Conservation (phyloP, 2,888 invertebrate species). For the Luperina nickerlii region DNA sequence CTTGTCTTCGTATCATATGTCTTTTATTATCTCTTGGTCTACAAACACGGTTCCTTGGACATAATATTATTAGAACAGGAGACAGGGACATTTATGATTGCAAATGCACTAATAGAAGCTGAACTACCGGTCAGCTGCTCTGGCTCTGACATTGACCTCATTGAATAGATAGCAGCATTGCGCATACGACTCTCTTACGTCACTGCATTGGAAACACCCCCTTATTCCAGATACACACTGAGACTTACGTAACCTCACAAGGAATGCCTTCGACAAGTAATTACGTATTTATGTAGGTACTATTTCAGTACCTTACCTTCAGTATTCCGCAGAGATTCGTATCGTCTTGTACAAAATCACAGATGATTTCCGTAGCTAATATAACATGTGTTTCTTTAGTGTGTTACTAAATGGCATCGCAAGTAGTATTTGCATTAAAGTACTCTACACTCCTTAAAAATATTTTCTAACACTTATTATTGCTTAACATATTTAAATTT, state of each 20-base stretch:
- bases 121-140: constrained; percentile 78
- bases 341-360: constrained; percentile 4
- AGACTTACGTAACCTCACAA: constrained; percentile 34
- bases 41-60: constrained; percentile 38
- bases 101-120: constrained; percentile 73
- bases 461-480: background rate
- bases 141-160: constrained; percentile 85
- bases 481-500: constrained; percentile 16
- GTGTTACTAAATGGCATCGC: background rate
- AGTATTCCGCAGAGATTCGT: constrained; percentile 1
- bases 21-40: constrained; percentile 21
- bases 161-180: constrained; percentile 80
- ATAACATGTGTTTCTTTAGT: background rate
- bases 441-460: background rate
- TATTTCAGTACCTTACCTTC: constrained; percentile 7
- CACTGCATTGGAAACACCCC: constrained; percentile 66
- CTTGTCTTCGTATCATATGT: constrained; percentile 1
- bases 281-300: background rate
- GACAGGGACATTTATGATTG: constrained; percentile 59
- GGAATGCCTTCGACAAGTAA: constrained; percentile 33
- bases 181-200: constrained; percentile 72
- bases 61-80: constrained; percentile 62
- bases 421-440: background rate
- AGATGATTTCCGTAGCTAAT: background rate
- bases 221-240: constrained; percentile 50